Conservation (phyloP, 1,140 invertebrate species). For the Notospermus geniculatus region DNA sequence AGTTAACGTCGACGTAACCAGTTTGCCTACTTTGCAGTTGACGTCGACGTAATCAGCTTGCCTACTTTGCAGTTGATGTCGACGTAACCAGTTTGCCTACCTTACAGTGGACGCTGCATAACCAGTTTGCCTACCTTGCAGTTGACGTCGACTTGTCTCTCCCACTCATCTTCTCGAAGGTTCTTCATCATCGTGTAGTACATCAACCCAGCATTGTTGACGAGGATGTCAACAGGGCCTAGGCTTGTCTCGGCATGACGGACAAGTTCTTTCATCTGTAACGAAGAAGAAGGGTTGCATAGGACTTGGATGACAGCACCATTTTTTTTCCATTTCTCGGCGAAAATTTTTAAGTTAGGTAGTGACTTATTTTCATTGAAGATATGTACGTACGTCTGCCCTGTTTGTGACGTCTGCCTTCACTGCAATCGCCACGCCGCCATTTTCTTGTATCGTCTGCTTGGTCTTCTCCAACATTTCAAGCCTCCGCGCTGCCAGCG, state of each 20-base stretch:
- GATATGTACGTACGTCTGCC: slow-evolving; percentile 36
- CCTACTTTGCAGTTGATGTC: too few relatives aligned
- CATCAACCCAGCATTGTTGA: slow-evolving; percentile 59
- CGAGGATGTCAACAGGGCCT: slow-evolving; percentile 56
- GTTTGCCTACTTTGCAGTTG: too few relatives aligned
- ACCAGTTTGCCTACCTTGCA: slow-evolving; percentile 51
- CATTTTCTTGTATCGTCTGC: slow-evolving; percentile 64
- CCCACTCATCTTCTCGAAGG: slow-evolving; percentile 54
- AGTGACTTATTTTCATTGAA: too few relatives aligned
- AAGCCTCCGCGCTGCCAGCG: slow-evolving; percentile 73
- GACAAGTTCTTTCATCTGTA: slow-evolving; percentile 45
- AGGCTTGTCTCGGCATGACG: slow-evolving; percentile 42
- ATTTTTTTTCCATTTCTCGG: too few relatives aligned
- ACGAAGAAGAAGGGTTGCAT: not conserved
- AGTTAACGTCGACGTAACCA: too few relatives aligned
- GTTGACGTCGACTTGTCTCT: slow-evolving; percentile 55
- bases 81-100: too few relatives aligned
- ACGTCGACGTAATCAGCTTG: too few relatives aligned
- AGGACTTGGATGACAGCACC: too few relatives aligned
- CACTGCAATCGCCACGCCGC: slow-evolving; percentile 39
- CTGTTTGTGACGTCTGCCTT: slow-evolving; percentile 48
- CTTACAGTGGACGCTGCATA: not conserved
- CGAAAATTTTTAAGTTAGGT: too few relatives aligned
- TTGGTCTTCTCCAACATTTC: slow-evolving; percentile 71
- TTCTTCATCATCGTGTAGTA: slow-evolving; percentile 57